Percentiles rank a stretch among this genome's conserved stretches.
phyloP scores from a whole-genome alignment of 2,113 vertebrate genomes.

The Promerops cafer region DNA sequence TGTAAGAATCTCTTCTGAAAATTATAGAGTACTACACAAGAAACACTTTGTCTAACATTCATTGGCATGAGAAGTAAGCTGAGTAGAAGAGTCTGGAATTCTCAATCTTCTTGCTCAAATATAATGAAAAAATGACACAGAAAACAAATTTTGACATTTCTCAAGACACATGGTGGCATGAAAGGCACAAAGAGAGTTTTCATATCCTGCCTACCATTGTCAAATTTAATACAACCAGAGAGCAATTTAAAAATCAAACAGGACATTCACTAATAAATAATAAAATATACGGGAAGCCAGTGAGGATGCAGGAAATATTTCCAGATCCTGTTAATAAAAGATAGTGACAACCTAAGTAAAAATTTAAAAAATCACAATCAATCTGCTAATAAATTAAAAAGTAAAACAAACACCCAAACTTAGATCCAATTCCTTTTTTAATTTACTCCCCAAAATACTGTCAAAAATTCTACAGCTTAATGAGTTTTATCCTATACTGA shows the following conservation, averaged over 20 bases:
- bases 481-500: neutral
- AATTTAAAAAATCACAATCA: neutral
- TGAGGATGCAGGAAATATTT: neutral
- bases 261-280: neutral
- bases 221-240: neutral
- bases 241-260: neutral
- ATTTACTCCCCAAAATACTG: neutral
- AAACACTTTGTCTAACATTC: neutral
- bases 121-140: neutral
- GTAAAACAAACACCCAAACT: neutral
- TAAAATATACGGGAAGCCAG: neutral
- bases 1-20: neutral
- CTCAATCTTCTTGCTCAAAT: neutral
- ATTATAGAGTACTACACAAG: accelerated
- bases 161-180: neutral
- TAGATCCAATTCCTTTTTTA: neutral
- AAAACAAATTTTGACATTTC: neutral
- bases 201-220: neutral
- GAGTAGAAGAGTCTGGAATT: neutral
- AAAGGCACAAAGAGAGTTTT: neutral
- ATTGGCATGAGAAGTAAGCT: neutral
- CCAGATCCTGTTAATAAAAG: neutral
- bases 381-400: neutral
- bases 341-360: neutral
- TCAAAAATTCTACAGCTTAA: neutral